Base-by-base conservation (phyloP, 2,113 vertebrate genomes). In the Todiramphus saurophagus region DNA sequence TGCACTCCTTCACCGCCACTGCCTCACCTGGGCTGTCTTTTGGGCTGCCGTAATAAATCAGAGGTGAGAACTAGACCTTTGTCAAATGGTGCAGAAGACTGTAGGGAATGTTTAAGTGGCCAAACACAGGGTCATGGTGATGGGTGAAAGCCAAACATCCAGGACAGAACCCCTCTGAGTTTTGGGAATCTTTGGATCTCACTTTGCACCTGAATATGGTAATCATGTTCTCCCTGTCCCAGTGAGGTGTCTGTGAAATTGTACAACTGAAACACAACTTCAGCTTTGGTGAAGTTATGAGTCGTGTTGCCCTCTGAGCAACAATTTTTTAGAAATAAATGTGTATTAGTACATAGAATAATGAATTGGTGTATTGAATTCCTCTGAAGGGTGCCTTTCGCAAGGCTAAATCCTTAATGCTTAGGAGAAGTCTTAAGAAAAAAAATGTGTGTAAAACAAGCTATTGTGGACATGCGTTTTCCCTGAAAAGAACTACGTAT, bases 121-220 rank as follows among this genome's bases (percentile, higher is more conserved):
- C 63, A 64, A 60, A 30, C 37, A n/a, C 27, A 16, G 0, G 1
- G 35, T 13, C 9, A 14, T 30, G 19, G 56, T 51, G 48, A 73
- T 39, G 24, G 31, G 39, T 60, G n/a, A 55, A 87, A 93, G 56
- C 15, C 44, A 35, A 46, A 67, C 33, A 46, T 31, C 31, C 23
- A 39, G 53, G 18, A 55, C 25, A 20, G 51, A 64, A 20, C 25
- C 7, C 18, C 13, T 56, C 58, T 43, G 53, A 59, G 21, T 59
- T 82, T 30, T 14, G 43, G 43, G 37, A 58, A 74, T 60, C 68
- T 66, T 59, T 77, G 27, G 20, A 7, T 66, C 37, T 62, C 0
- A 0, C 24, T 62, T 88, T 50, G 13, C 0, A 0, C 25, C 55
- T 58, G 46, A 74, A 28, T 53, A 78, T 25, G 16, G 28, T 51